Conservation (phyloP, 2,888 invertebrate genomes). For the Rosalia funebris region DNA sequence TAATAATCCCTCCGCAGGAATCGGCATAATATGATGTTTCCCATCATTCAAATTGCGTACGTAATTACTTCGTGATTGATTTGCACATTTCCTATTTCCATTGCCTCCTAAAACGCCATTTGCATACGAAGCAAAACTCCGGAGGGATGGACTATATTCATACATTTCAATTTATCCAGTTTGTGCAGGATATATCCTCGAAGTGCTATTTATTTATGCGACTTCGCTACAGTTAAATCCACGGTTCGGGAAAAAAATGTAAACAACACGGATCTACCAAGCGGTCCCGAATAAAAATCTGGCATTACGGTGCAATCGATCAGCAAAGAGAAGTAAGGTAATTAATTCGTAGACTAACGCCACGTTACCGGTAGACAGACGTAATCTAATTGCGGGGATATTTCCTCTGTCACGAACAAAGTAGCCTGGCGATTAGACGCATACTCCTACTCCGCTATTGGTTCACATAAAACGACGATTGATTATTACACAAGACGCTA, state of each 20-base stretch:
- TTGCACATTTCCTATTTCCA: conserved; percentile 52
- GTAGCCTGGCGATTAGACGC: too few relatives aligned
- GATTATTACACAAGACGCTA: too few relatives aligned
- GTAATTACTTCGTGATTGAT: conserved; percentile 53
- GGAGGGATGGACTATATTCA: conserved; percentile 9
- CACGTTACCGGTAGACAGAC: too few relatives aligned
- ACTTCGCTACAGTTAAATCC: background rate
- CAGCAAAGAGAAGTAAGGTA: too few relatives aligned
- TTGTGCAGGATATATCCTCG: background rate
- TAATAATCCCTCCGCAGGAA: conserved; percentile 41
- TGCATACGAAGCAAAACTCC: conserved; percentile 38
- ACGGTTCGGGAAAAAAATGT: background rate
- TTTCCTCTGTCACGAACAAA: too few relatives aligned
- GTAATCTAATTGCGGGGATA: too few relatives aligned
- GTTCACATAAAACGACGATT: too few relatives aligned
- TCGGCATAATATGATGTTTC: conserved; percentile 45
- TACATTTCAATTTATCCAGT: conserved; percentile 12
- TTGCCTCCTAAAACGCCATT: conserved; percentile 46
- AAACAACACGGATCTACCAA: background rate
- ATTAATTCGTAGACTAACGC: too few relatives aligned
- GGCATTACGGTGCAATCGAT: too few relatives aligned
- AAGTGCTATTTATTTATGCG: background rate
- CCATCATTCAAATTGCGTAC: conserved; percentile 50
- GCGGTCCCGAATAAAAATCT: too few relatives aligned
- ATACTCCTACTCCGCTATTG: too few relatives aligned